These are phyloP conservation scores for Poecilia velifera DNA, from an alignment of 2,797 vertebrate genomes.

Conservation along the genomic window DNA sequence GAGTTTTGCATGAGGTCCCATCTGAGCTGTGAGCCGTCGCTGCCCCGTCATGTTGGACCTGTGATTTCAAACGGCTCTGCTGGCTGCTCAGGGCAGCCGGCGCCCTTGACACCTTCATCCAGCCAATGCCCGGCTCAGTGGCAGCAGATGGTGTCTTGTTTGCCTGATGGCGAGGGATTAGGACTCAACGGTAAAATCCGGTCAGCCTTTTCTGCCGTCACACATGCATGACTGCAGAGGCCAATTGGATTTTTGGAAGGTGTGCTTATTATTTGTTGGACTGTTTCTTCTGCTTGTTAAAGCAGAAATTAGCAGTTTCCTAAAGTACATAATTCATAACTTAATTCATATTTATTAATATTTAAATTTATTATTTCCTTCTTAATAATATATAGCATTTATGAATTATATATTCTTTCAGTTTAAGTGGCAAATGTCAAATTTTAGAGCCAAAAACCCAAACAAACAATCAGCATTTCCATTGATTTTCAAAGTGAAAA, in stretches of 20 bases:
- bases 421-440: neutral
- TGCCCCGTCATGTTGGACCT: slow-evolving; percentile 55
- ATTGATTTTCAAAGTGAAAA: neutral
- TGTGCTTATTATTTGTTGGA: slow-evolving; percentile 42
- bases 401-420: neutral
- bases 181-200: slow-evolving; percentile 70
- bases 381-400: slow-evolving; percentile 6
- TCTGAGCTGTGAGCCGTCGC: slow-evolving; percentile 42
- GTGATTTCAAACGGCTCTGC: slow-evolving; percentile 61
- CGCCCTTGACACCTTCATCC: slow-evolving; percentile 74
- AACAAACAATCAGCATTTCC: neutral
- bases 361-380: slow-evolving; percentile 2
- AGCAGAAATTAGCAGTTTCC: neutral
- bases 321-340: slow-evolving; percentile 8
- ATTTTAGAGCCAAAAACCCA: neutral
- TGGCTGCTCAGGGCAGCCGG: slow-evolving; percentile 58
- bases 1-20: neutral
- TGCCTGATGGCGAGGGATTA: slow-evolving; percentile 79
- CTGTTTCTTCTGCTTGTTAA: slow-evolving; percentile 21
- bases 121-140: slow-evolving; percentile 70
- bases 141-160: slow-evolving; percentile 84
- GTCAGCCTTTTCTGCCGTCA: slow-evolving; percentile 65
- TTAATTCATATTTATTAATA: slow-evolving; percentile 5
- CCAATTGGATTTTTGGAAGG: slow-evolving; percentile 46
- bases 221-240: slow-evolving; percentile 40